Conservation (phyloP, 2,797 vertebrate species). For the Hozukius guyotensis region DNA sequence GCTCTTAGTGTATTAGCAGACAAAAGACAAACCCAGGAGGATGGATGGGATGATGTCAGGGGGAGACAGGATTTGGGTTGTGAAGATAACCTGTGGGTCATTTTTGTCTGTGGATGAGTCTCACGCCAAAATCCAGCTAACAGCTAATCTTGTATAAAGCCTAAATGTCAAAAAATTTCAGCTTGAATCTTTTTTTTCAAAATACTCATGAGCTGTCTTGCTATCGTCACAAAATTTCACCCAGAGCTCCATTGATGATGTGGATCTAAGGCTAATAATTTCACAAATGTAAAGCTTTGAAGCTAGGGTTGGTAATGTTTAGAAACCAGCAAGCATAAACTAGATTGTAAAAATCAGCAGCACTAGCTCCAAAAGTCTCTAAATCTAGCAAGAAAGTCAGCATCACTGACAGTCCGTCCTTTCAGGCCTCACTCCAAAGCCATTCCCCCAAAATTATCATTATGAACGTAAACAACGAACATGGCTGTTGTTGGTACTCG, state of each 20-base stretch:
- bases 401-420: too few species aligned
- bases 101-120: conserved; percentile 14
- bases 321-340: too few species aligned
- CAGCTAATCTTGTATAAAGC: neutral
- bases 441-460: too few species aligned
- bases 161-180: neutral
- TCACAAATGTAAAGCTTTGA: neutral
- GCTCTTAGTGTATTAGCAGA: conserved; percentile 82
- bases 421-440: too few species aligned
- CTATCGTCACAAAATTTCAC: neutral
- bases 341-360: too few species aligned
- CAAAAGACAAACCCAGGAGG: conserved; percentile 73
- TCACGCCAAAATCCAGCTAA: conserved; percentile 14
- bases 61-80: conserved; percentile 44
- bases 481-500: too few species aligned
- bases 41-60: conserved; percentile 65
- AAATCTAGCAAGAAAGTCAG: too few species aligned
- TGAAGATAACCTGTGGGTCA: conserved; percentile 32
- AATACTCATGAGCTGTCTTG: neutral
- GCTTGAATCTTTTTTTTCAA: neutral
- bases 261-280: neutral
- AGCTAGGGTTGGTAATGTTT: too few species aligned
- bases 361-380: too few species aligned
- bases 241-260: neutral
- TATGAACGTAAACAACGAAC: too few species aligned